Evolutionary conservation across 64 coral and sea anemone species (phyloP).

Genomic region (Montipora sp.): DNA sequence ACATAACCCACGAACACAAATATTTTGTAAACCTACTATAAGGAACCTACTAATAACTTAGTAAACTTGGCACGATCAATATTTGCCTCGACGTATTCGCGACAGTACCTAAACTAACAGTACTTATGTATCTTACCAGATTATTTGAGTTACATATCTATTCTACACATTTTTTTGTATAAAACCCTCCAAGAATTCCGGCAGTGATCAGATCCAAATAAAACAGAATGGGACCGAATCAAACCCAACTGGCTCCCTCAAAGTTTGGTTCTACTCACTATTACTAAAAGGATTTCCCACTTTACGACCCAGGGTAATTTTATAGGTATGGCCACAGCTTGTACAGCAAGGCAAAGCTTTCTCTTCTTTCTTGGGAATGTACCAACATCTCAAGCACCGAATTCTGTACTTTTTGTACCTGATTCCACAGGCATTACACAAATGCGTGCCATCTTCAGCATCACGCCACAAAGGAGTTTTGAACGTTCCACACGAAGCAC

Average conservation of each 20-base stretch:
- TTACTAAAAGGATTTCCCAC: conserved; percentile 36
- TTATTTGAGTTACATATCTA: background rate
- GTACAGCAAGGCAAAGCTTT: conserved; percentile 86
- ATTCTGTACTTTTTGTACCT: conserved; percentile 98
- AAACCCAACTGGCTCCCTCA: background rate
- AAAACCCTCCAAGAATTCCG: conserved; percentile 18
- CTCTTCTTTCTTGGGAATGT: conserved; percentile 99
- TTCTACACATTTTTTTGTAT: background rate
- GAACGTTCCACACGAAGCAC: conserved; percentile 86
- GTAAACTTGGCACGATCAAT: too few relatives aligned
- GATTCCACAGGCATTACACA: conserved; percentile 98
- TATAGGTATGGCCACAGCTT: conserved; percentile 84
- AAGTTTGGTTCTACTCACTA: conserved; percentile 18
- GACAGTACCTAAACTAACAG: background rate
- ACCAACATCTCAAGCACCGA: conserved; percentile 93
- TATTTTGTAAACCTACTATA: background rate
- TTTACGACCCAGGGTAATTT: conserved; percentile 68
- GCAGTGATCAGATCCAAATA: background rate
- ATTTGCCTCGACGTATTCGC: too few relatives aligned
- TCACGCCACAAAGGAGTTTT: conserved; percentile 98
- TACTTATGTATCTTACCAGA: too few relatives aligned
- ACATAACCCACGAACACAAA: too few relatives aligned
- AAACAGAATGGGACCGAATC: background rate
- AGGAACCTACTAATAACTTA: background rate
- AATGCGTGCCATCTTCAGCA: conserved; percentile 95